Evolutionary conservation across 2,888 invertebrate genomes (phyloP).

Genomic region (Pinctada fucata): DNA sequence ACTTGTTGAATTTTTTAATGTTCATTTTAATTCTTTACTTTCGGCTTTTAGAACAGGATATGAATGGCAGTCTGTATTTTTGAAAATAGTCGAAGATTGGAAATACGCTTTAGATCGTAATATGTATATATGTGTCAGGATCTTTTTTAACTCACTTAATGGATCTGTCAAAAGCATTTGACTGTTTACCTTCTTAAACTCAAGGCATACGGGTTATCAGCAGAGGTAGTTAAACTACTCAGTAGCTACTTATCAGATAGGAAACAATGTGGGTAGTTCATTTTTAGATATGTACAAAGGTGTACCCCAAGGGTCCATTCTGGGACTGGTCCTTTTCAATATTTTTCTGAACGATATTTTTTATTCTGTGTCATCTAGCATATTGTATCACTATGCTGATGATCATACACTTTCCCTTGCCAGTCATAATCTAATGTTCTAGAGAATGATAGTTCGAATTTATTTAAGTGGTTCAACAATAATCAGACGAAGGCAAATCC

Average conservation of each 20-base stretch:
- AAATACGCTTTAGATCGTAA: not conserved
- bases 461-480: not conserved
- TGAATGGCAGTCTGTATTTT: not conserved
- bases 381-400: not conserved
- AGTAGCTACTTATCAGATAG: no score
- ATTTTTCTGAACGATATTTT: not conserved
- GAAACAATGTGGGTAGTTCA: not conserved
- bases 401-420: not conserved
- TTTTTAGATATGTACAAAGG: not conserved
- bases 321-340: not conserved
- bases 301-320: not conserved
- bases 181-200: not conserved
- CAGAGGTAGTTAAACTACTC: no score
- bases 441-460: no score
- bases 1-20: not conserved
- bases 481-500: not conserved
- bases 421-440: not conserved
- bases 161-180: not conserved
- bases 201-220: not conserved
- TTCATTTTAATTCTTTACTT: not conserved
- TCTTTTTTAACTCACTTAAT: no score
- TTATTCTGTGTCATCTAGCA: not conserved
- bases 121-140: not conserved
- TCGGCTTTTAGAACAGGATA: not conserved
- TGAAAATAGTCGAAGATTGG: not conserved